Conservation (phyloP, 1,140 invertebrate species). For the Gonioctena quinquepunctata region DNA sequence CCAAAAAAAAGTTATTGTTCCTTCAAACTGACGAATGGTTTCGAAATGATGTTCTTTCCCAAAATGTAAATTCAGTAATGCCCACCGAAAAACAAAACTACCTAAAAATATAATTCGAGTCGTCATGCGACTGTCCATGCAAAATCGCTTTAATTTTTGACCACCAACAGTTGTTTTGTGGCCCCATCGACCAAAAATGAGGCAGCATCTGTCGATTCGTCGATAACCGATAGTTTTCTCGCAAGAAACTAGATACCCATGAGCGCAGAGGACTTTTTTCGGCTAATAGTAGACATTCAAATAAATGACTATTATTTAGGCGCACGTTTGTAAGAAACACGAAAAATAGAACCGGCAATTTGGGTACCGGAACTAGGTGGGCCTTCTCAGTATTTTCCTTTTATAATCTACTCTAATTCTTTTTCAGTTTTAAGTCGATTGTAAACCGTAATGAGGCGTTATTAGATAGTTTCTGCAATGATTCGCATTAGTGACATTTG, state of each 20-base stretch:
- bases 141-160: slow-evolving; percentile 6
- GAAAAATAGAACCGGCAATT: slow-evolving; percentile 34
- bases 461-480: not conserved
- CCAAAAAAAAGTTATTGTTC: too few relatives aligned
- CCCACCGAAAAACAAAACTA: not conserved
- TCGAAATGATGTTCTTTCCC: too few relatives aligned
- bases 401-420: slow-evolving; percentile 12
- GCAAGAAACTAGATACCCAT: slow-evolving; percentile 13
- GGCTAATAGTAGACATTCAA: slow-evolving; percentile 13
- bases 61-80: too few relatives aligned
- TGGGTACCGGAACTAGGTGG: slow-evolving; percentile 30
- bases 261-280: not conserved
- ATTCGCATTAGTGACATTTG: not conserved
- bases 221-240: slow-evolving; percentile 26
- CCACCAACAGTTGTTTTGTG: slow-evolving; percentile 15
- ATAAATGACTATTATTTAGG: slow-evolving; percentile 23
- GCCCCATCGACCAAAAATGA: not conserved
- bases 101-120: not conserved
- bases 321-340: slow-evolving; percentile 14
- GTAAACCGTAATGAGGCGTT: not conserved
- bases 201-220: slow-evolving; percentile 26
- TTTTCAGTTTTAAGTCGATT: slow-evolving; percentile 5
- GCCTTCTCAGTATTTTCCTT: slow-evolving; percentile 12
- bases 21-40: too few relatives aligned
- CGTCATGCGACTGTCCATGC: not conserved